Conservation (phyloP, 2,113 vertebrate genomes). For the Tauraco erythrolophus region DNA sequence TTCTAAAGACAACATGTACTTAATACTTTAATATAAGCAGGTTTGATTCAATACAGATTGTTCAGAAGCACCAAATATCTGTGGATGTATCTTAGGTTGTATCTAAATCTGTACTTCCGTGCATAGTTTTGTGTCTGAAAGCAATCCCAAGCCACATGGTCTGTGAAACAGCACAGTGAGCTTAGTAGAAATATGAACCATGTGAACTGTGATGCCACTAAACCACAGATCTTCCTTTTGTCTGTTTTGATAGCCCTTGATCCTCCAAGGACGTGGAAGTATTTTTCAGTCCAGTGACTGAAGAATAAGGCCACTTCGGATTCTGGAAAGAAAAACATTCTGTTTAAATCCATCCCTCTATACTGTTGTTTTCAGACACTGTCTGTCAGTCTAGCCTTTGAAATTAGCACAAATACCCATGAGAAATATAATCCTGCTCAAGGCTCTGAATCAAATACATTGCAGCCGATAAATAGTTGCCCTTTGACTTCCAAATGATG, state of each 20-base stretch:
- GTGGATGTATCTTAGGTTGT: slow-evolving; percentile 68
- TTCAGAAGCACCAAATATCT: slow-evolving; percentile 56
- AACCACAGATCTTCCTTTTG: slow-evolving; percentile 72
- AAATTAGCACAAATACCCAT: slow-evolving; percentile 68
- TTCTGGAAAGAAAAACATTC: slow-evolving; percentile 63
- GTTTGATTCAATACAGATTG: slow-evolving; percentile 75
- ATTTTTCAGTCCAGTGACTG: slow-evolving; percentile 46
- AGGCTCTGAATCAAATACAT: slow-evolving; percentile 55
- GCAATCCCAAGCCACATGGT: slow-evolving; percentile 55
- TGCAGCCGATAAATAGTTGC: slow-evolving; percentile 46
- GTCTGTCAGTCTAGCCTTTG: slow-evolving; percentile 63
- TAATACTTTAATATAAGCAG: slow-evolving; percentile 79
- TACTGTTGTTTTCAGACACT: slow-evolving; percentile 53
- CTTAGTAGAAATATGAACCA: slow-evolving; percentile 79
- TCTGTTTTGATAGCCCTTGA: slow-evolving; percentile 76
- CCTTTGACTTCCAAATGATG: slow-evolving; percentile 62
- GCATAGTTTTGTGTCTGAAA: slow-evolving; percentile 72
- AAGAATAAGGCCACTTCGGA: slow-evolving; percentile 41
- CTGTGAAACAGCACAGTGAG: slow-evolving; percentile 64
- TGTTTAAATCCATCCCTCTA: slow-evolving; percentile 52
- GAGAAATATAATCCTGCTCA: slow-evolving; percentile 63
- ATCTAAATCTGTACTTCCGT: slow-evolving; percentile 80
- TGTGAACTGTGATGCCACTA: slow-evolving; percentile 68
- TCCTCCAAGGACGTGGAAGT: slow-evolving; percentile 56
- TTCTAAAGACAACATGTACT: slow-evolving; percentile 75